Percentiles rank a stretch among this genome's conserved stretches.
These are phyloP conservation scores for Gonocerus acuteangulatus DNA, from an alignment of 2,888 invertebrate genomes.

Conservation along the genomic window DNA sequence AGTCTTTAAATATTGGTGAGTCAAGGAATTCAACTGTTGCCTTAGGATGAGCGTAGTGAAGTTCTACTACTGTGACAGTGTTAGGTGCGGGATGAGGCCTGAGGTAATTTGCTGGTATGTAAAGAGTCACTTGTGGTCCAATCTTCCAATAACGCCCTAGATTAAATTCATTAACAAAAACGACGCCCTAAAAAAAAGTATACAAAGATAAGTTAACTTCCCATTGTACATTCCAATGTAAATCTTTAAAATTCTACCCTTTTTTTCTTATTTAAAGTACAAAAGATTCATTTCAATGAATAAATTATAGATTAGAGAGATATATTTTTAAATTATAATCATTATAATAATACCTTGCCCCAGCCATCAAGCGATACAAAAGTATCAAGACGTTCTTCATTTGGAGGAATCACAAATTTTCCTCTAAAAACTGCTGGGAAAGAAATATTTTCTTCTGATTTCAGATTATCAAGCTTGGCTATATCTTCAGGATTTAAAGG, in stretches of 20 bases:
- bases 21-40: conserved; percentile 24
- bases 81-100: conserved; percentile 37
- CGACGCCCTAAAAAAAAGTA: conserved; percentile 38
- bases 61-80: conserved; percentile 38
- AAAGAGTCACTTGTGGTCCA: conserved; percentile 40
- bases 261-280: too few species aligned
- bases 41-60: conserved; percentile 30
- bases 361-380: conserved; percentile 40
- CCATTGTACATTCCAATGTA: too few species aligned
- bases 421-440: conserved; percentile 35
- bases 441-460: conserved; percentile 9
- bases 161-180: conserved; percentile 40
- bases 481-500: conserved; percentile 42
- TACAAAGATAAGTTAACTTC: too few species aligned
- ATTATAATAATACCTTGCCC: conserved; percentile 38
- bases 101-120: conserved; percentile 38
- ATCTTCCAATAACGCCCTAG: conserved; percentile 40
- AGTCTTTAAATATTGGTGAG: conserved; percentile 18
- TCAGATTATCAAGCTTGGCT: conserved; percentile 31
- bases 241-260: too few species aligned
- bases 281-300: too few species aligned
- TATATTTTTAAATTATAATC: too few species aligned
- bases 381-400: conserved; percentile 35
- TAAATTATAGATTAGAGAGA: too few species aligned
- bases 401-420: conserved; percentile 31